Evolutionary conservation across 2,888 invertebrate genomes (phyloP), one percentile per base, ranked within the genome.

Genomic region (Harpalus rubripes): DNA sequence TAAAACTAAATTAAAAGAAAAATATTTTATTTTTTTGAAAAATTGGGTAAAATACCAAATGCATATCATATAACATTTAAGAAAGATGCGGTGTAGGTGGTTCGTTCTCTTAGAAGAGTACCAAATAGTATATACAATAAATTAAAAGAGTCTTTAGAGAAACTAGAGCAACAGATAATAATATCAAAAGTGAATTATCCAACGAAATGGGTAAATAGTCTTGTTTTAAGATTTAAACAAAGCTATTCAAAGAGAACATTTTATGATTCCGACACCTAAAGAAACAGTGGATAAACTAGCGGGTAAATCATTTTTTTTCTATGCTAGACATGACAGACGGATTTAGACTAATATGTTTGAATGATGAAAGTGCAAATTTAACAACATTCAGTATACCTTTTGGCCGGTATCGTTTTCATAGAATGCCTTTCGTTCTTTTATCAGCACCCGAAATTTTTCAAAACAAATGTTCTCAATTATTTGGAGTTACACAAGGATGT

Each of bases 391-490:
- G 8, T 5, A 68, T 68, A 52, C 68, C 68, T 18, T 81, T 65
- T 41, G 81, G 81, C 1, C 32, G 65, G 12, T 81, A 41, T 61
- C 18, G n/a, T 6, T 80, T 79, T 39, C 5, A 32, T 6, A 7
- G 39, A 12, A 26, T 65, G 65, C 81, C 81, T 10, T 83, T 83
- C 58, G 81, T 65, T 3, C 2, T 81, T 1, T 8, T 16, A 7
- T 68, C 81, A 7, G 65, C 81, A 5, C 81, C 81, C 12, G 41
- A 81, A 68, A 39, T 81, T 12, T 68, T 81, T 32, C 68, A n/a
- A 12, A 72, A 72, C 7, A 15, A 18, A 68, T 7, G n/a, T 7
- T 52, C 2, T 22, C 10, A 80, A 61, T n/a, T 39, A 26, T 80
- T 80, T 61, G 61, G 32, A 58, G 61, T 18, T 7, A 61, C 61